Conservation (phyloP, 2,113 vertebrate genomes). For the Epinephelus moara region DNA sequence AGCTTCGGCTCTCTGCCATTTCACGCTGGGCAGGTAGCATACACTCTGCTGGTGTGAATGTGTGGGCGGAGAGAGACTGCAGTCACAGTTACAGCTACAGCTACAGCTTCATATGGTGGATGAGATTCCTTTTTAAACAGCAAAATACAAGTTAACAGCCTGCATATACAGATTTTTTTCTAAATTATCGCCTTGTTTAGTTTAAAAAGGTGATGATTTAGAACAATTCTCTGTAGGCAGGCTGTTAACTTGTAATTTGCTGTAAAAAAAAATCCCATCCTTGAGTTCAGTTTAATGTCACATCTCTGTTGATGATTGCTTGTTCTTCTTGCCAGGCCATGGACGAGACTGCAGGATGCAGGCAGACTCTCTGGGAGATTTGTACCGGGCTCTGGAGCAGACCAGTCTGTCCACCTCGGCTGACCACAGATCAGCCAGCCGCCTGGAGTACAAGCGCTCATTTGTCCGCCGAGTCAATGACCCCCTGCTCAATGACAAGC, state of each 20-base stretch:
- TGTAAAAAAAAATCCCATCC: background rate
- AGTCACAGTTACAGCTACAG: background rate
- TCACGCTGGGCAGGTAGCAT: slow-evolving; percentile 13
- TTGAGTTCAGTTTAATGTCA: background rate
- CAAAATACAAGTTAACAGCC: too few species aligned
- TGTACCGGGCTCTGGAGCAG: slow-evolving; percentile 96
- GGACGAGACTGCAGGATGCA: slow-evolving; percentile 86
- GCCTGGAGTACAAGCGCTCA: slow-evolving; percentile 95
- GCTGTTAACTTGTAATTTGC: background rate
- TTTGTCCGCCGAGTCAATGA: slow-evolving; percentile 95
- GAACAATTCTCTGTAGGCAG: background rate
- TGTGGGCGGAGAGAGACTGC: slow-evolving; percentile 34
- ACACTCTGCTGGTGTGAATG: background rate
- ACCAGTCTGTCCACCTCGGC: slow-evolving; percentile 92
- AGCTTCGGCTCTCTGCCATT: slow-evolving; percentile 7
- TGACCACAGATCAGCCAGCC: slow-evolving; percentile 90
- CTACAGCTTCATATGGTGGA: background rate
- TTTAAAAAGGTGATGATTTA: background rate
- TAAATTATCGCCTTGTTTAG: too few species aligned
- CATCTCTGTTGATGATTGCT: background rate
- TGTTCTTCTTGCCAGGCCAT: slow-evolving; percentile 59
- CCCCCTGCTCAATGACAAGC: slow-evolving; percentile 96
- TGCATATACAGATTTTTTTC: too few species aligned
- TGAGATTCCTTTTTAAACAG: too few species aligned
- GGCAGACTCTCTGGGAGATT: slow-evolving; percentile 94